These are phyloP conservation scores for Diadumene lineata DNA, from an alignment of 92 coral and sea anemone species.

Conservation along the genomic window DNA sequence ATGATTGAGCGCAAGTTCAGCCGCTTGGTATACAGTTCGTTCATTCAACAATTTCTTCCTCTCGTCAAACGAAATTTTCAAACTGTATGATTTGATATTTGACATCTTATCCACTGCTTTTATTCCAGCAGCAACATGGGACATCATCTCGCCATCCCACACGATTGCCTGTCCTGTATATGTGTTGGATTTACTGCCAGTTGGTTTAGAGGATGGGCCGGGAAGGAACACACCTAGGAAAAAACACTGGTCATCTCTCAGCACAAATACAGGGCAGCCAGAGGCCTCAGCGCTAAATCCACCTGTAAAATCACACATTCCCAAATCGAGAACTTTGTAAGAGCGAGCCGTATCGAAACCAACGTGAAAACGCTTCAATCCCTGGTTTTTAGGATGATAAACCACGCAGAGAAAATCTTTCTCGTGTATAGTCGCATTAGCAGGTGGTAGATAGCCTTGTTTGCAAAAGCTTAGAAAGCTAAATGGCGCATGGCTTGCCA, in stretches of 20 bases:
- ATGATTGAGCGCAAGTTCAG: slow-evolving; percentile 72
- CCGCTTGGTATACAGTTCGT: slow-evolving; percentile 56
- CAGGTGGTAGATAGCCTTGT: slow-evolving; percentile 23
- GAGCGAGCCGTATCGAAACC: slow-evolving; percentile 54
- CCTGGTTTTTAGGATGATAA: slow-evolving; percentile 36
- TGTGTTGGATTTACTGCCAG: slow-evolving; percentile 5
- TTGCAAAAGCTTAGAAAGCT: slow-evolving; percentile 53
- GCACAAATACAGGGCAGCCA: slow-evolving; percentile 76
- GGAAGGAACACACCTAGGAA: slow-evolving; percentile 73
- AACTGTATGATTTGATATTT: slow-evolving; percentile 52
- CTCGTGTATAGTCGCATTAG: slow-evolving; percentile 29
- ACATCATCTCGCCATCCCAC: slow-evolving; percentile 57
- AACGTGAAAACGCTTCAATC: slow-evolving; percentile 51
- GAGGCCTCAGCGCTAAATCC: slow-evolving; percentile 63
- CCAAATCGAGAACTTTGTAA: slow-evolving; percentile 49
- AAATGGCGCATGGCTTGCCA: slow-evolving; percentile 55
- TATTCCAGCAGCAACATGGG: slow-evolving; percentile 57
- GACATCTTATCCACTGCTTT: slow-evolving; percentile 61
- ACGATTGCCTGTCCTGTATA: slow-evolving; percentile 55
- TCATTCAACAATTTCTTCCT: slow-evolving; percentile 69
- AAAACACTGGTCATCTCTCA: slow-evolving; percentile 40
- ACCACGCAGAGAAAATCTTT: slow-evolving; percentile 59
- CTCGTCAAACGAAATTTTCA: slow-evolving; percentile 66
- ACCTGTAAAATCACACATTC: slow-evolving; percentile 53
- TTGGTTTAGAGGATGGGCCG: slow-evolving; percentile 51